These are phyloP conservation scores for Noctuana brunneofusca DNA, from an alignment of 2,888 invertebrate genomes.

Conservation along the genomic window DNA sequence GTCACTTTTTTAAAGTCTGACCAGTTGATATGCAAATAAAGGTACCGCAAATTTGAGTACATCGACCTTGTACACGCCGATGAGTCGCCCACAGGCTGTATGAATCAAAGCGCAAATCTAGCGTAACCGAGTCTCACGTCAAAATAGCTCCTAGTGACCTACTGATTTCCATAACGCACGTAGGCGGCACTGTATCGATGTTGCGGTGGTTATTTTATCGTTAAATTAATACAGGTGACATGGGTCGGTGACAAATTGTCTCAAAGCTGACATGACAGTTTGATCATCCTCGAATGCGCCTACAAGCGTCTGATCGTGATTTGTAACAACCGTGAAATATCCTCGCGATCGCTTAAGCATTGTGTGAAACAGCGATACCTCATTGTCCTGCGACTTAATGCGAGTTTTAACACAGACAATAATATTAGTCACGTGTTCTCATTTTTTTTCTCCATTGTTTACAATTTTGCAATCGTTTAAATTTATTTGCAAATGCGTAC, in stretches of 20 bases:
- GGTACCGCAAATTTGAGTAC: conserved; percentile 79
- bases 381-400: conserved; percentile 21
- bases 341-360: conserved; percentile 16
- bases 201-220: conserved; percentile 39
- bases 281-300: conserved; percentile 27
- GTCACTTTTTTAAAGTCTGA: conserved; percentile 76
- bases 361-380: conserved; percentile 17
- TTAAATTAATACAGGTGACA: conserved; percentile 48
- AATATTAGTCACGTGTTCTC: conserved; percentile 18
- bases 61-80: conserved; percentile 62
- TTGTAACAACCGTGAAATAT: conserved; percentile 24
- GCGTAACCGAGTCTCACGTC: conserved; percentile 52
- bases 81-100: conserved; percentile 63
- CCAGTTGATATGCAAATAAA: conserved; percentile 74
- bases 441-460: conserved; percentile 22
- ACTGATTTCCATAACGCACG: conserved; percentile 75
- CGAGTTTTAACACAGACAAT: conserved; percentile 13
- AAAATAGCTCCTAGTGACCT: conserved; percentile 75
- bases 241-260: conserved; percentile 47
- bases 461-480: conserved; percentile 34
- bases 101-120: conserved; percentile 70
- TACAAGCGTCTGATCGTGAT: conserved; percentile 27
- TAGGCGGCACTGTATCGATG: conserved; percentile 53
- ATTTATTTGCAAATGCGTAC: conserved; percentile 38
- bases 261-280: conserved; percentile 38